A percentile compares a stretch with the other conserved stretches of the same genome.
Conservation (phyloP, 2,113 vertebrate genomes). For the Empidonax traillii region DNA sequence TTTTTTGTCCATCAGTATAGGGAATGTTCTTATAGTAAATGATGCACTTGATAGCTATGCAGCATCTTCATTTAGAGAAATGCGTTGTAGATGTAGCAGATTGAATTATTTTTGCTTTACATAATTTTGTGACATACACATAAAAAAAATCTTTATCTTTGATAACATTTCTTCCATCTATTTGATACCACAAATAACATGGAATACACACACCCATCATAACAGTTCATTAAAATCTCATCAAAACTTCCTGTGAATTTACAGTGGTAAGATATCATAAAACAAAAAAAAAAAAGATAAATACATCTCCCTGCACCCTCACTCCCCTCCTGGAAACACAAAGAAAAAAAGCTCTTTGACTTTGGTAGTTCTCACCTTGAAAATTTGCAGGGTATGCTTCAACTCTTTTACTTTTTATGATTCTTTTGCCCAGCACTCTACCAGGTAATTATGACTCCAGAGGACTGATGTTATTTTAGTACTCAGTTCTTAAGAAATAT, state of each 20-base stretch:
- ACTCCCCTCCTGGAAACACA: background rate
- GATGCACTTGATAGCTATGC: background rate
- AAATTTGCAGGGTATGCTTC: background rate
- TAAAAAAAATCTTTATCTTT: background rate
- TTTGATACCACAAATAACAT: background rate
- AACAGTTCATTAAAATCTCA: background rate
- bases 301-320: accelerated
- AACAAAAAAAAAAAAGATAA: background rate
- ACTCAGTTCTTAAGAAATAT: background rate
- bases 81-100: background rate
- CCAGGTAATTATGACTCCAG: constrained; percentile 38
- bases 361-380: background rate
- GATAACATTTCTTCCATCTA: background rate
- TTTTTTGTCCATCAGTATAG: background rate
- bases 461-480: constrained; percentile 26
- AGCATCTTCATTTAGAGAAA: background rate
- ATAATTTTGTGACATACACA: background rate
- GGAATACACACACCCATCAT: background rate
- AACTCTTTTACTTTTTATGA: background rate
- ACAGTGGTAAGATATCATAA: background rate
- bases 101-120: background rate
- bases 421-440: background rate
- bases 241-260: background rate
- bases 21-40: background rate
- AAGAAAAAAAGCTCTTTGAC: background rate